Evolutionary conservation across 92 coral and sea anemone species (phyloP).

Genomic region (Micromussa lordhowensis): DNA sequence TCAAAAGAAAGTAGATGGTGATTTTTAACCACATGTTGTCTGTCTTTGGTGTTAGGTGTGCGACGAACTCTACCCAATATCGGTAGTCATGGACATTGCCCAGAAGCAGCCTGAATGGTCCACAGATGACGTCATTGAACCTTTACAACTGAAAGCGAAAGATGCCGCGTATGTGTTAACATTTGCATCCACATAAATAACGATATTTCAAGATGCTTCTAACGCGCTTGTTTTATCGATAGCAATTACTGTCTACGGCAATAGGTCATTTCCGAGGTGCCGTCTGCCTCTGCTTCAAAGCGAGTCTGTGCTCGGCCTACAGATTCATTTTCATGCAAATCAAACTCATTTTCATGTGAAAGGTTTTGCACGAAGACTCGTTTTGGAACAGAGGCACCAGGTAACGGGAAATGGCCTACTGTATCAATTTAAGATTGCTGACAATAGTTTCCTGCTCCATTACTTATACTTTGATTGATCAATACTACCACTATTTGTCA

Average conservation of each 20-base stretch:
- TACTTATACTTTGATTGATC: too few relatives aligned
- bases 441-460: too few relatives aligned
- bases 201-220: not conserved
- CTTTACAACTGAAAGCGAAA: not conserved
- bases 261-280: too few relatives aligned
- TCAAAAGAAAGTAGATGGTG: not conserved
- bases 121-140: not conserved
- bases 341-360: too few relatives aligned
- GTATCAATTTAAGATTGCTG: too few relatives aligned
- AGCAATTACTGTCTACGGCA: not conserved
- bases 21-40: not conserved
- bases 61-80: constrained; percentile 33
- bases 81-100: constrained; percentile 2
- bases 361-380: too few relatives aligned
- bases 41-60: constrained; percentile 1
- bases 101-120: constrained; percentile 34
- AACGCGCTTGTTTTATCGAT: not conserved
- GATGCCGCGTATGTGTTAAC: not conserved
- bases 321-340: too few relatives aligned
- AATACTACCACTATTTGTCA: too few relatives aligned
- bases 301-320: too few relatives aligned
- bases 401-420: too few relatives aligned
- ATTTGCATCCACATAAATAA: not conserved
- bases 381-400: too few relatives aligned
- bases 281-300: too few relatives aligned